Evolutionary conservation across 2,888 invertebrate genomes (phyloP).

Genomic region (Rhaphigaster nebulosa): DNA sequence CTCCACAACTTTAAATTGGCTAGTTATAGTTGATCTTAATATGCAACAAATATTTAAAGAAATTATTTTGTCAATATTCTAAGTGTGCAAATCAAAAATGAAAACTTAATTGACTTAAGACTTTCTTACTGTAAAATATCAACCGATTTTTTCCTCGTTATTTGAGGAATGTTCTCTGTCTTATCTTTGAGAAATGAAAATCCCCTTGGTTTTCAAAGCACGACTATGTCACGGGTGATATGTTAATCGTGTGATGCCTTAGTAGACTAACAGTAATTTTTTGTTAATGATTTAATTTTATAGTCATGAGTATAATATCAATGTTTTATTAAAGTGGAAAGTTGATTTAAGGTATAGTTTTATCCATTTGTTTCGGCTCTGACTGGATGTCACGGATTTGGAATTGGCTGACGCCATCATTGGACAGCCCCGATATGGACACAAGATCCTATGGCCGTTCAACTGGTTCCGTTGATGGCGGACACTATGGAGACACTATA

Average conservation of each 20-base stretch:
- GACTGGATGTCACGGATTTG: background rate
- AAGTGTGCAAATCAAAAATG: too few relatives aligned
- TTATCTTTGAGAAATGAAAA: background rate
- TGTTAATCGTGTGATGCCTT: background rate
- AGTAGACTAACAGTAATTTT: too few relatives aligned
- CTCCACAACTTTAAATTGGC: too few relatives aligned
- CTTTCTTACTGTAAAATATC: too few relatives aligned
- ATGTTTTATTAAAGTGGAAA: too few relatives aligned
- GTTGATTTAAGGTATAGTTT: background rate
- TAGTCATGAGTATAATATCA: too few relatives aligned
- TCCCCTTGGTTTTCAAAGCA: background rate
- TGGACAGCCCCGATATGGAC: background rate
- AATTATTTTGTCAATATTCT: too few relatives aligned
- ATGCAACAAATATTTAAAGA: too few relatives aligned
- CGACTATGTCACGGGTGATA: background rate
- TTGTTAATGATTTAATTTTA: too few relatives aligned
- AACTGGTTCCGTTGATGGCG: conserved; percentile 16
- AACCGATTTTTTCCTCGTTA: too few relatives aligned
- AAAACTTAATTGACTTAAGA: too few relatives aligned
- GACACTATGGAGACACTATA: background rate
- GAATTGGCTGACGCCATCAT: background rate
- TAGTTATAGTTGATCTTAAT: too few relatives aligned
- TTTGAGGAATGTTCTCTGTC: background rate
- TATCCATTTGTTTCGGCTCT: background rate
- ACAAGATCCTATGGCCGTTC: background rate